Percentiles rank a stretch among this genome's conserved stretches.
Conservation (phyloP, 2,888 invertebrate genomes). For the Sepioteuthis lessoniana region DNA sequence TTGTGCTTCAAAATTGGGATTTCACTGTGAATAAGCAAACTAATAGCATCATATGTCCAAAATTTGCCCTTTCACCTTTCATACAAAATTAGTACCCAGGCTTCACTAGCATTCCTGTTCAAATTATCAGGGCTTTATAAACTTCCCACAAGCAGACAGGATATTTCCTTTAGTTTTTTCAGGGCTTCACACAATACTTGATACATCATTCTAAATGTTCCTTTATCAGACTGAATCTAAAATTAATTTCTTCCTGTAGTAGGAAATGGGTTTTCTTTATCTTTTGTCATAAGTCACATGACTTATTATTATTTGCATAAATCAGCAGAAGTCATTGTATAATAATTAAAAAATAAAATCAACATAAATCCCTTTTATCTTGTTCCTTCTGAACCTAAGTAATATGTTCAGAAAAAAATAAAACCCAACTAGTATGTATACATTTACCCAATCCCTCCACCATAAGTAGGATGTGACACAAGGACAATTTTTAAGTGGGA, state of each 20-base stretch:
- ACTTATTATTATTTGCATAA: not conserved
- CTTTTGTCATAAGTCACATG: not conserved
- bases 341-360: no score
- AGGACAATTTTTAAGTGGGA: no score
- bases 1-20: not conserved
- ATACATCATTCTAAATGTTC: not conserved
- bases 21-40: not conserved
- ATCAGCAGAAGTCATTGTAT: no score
- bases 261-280: not conserved
- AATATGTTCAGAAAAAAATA: no score
- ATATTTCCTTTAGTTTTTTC: not conserved
- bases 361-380: no score
- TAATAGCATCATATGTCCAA: conserved; percentile 9
- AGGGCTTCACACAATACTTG: not conserved
- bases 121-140: not conserved
- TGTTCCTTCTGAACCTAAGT: no score
- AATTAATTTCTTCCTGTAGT: not conserved
- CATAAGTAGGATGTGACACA: no score
- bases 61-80: not conserved
- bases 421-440: no score
- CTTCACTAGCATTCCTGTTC: not conserved
- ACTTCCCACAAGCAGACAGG: not conserved
- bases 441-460: no score
- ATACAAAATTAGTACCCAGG: not conserved
- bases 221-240: not conserved